Base-by-base conservation (phyloP, 2,888 invertebrate genomes). In the Tanypteryx hageni region DNA sequence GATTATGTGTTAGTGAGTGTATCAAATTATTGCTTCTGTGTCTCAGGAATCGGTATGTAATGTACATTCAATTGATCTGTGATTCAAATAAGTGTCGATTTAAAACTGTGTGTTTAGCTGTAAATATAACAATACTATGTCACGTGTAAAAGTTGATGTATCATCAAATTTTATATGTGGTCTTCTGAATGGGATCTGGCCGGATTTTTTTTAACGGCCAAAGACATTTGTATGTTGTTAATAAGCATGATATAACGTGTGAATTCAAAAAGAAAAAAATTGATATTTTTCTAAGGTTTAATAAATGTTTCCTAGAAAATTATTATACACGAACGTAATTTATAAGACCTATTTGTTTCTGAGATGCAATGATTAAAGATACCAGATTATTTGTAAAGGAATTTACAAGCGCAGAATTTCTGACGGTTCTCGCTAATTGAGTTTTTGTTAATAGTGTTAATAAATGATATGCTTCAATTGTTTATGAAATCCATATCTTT, bases 241-340 rank as follows among this genome's bases (percentile, higher is more conserved):
- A 44, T 44, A 89, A 64, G 64, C 61, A 61, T 56, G 68, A 89
- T 44, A 64, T 89, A 18, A 64, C 89, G 89, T 89, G 64, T 64
- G 89, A 22, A 76, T 76, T 27, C 44, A 89, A 89, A 89, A 61
- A 44, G 89, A 89, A 89, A 86, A 89, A 89, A 89, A 89, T 44
- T 61, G 89, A 68, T 89, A 89, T 89, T 89, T 89, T 89, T 89
- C 61, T 89, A 89, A 89, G 64, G 68, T 89, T 89, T 89, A 89
- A 89, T 89, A 89, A 89, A 89, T 89, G 89, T 89, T 89, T 89
- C 64, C 89, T 89, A 89, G 89, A 89, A 89, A 89, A 89, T 89
- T n/a, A 89, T 68, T 89, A 68, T 89, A 89, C 89, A 89, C 89
- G 89, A 89, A 64, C 44, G 44, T 89, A 89, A n/a, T 86, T 89